Conservation (phyloP, 1,140 invertebrate species). For the Lasioglossum baleicum region DNA sequence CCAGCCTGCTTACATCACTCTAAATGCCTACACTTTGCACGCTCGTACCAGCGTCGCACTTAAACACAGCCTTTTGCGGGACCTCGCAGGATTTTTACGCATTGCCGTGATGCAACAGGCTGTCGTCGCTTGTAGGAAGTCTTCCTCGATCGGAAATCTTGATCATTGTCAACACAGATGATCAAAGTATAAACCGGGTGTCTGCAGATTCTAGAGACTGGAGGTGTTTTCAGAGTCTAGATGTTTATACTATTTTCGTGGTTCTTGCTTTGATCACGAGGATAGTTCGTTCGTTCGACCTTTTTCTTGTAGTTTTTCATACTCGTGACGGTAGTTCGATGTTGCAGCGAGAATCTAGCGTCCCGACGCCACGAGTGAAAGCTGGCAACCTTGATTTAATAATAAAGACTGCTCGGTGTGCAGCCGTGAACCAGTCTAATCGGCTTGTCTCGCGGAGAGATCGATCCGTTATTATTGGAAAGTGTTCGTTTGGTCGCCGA, state of each 20-base stretch:
- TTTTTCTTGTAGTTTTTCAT: neutral
- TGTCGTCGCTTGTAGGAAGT: neutral
- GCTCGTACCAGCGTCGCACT: neutral
- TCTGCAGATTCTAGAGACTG: no score
- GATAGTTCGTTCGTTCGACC: no score
- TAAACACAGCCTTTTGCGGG: neutral
- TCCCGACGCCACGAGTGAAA: neutral
- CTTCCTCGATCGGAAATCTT: no score
- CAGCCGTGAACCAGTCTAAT: neutral
- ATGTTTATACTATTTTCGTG: neutral
- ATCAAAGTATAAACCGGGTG: no score
- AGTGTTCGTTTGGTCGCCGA: no score
- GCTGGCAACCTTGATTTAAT: neutral
- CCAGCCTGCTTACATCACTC: neutral
- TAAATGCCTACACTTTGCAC: slow-evolving; percentile 1
- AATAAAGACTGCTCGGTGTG: neutral
- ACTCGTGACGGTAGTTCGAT: neutral
- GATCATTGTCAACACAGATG: no score
- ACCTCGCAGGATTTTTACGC: neutral
- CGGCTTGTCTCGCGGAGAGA: neutral
- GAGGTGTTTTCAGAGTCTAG: no score
- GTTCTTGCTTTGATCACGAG: no score
- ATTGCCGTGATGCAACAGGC: neutral
- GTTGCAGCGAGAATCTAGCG: neutral
- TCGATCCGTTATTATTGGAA: neutral